Conservation (phyloP, 1,140 invertebrate genomes). For the Drosophila repleta region DNA sequence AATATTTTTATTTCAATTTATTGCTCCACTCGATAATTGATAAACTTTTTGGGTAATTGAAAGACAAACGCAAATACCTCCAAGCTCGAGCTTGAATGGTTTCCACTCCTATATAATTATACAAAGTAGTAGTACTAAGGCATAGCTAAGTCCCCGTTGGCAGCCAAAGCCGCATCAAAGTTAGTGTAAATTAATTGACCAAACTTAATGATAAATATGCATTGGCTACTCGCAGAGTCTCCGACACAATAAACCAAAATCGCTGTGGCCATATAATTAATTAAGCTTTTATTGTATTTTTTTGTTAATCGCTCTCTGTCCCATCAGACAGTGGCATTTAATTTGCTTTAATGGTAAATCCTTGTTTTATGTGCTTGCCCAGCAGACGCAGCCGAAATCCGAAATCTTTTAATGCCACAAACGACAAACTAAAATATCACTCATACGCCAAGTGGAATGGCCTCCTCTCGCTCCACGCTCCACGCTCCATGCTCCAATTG, state of each 20-base stretch:
- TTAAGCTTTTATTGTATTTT: conserved; percentile 72
- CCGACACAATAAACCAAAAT: conserved; percentile 61
- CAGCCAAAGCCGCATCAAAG: conserved; percentile 19
- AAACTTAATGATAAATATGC: conserved; percentile 67
- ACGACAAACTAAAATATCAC: conserved; percentile 74
- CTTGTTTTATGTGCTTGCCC: conserved; percentile 48
- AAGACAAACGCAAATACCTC: conserved; percentile 1
- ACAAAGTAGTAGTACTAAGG: not conserved
- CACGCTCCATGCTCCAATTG: conserved; percentile 14
- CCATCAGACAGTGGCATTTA: conserved; percentile 51
- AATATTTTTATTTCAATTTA: conserved; percentile 22
- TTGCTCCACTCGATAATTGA: conserved; percentile 15
- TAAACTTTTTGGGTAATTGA: conserved; percentile 8
- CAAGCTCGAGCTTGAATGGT: not conserved
- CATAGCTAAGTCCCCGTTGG: conserved; percentile 1
- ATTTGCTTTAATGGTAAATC: conserved; percentile 78
- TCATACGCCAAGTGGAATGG: conserved; percentile 60
- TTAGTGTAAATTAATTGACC: conserved; percentile 60
- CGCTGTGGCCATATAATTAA: conserved; percentile 69
- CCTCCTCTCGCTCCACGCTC: not conserved
- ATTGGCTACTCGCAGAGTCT: conserved; percentile 35
- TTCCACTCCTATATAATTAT: conserved; percentile 1
- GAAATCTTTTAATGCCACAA: conserved; percentile 79
- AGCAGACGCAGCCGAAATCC: conserved; percentile 14
- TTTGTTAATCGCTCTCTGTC: conserved; percentile 23